Base-by-base conservation (phyloP, 2,113 vertebrate species). In the Pseudopipra pipra region DNA sequence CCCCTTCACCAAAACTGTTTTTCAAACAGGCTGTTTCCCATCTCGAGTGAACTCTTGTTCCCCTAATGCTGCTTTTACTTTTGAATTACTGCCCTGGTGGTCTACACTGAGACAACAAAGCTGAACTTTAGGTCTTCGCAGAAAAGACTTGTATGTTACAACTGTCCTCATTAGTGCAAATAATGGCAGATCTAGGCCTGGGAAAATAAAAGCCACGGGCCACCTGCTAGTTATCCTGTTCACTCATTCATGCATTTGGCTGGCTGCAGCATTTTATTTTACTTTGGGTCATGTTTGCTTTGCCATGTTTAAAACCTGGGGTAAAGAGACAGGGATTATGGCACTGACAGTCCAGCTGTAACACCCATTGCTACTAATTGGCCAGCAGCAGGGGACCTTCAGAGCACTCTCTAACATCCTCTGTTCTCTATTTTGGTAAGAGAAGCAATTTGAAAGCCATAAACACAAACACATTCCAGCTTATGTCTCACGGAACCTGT, bases 151-250 rank as follows among this genome's bases (percentile, higher is more conserved):
- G 68, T 33, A 46, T 89, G 74, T 74, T 95, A 92, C 66, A 82
- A 74, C 89, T 94, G 76, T 90, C 87, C 94, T 97, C 92, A 96
- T 97, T 96, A 97, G 96, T 93, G 94, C 82, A 93, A 92, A 91
- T 84, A 95, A 91, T 92, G 86, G 89, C 86, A 85, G 89, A 91
- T 90, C 65, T 54, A 86, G 80, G 91, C 83, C 94, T 90, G 93
- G 91, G 91, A 91, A 93, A 96, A 88, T 47, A 55, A 96, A 96
- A 94, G 83, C 85, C 91, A 94, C 2, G 8, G 95, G 91, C 94
- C 95, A 96, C 96, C 97, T 97, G 94, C 95, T 94, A 90, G 94
- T 97, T 95, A 95, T 52, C 87, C 66, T 95, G 91, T 87, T 95
- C 91, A 87, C 76, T 96, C 95, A 96, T 67, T 97, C 95, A 95